phyloP scores from a whole-genome alignment of 2,888 invertebrate genomes.

The Ichneumoninae sp. region DNA sequence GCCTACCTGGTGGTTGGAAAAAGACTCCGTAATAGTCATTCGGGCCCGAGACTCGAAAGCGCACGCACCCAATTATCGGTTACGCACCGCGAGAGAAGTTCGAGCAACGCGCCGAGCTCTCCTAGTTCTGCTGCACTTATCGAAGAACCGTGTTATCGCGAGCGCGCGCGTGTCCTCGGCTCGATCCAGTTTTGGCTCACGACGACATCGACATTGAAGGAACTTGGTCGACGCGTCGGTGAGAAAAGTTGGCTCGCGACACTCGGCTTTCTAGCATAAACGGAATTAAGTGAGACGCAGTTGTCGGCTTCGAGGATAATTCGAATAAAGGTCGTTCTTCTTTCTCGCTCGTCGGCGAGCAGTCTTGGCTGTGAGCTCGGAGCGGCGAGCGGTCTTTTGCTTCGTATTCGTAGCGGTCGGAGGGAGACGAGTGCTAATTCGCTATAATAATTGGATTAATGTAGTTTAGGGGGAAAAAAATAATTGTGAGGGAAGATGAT shows the following conservation, averaged over 20 bases:
- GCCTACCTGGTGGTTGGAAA: conserved; percentile 57
- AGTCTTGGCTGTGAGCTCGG: neutral
- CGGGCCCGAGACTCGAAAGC: conserved; percentile 54
- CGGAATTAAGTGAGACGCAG: conserved; percentile 17
- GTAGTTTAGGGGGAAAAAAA: neutral
- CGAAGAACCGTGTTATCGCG: neutral
- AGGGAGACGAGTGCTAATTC: no score
- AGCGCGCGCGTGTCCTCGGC: neutral
- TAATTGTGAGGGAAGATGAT: neutral
- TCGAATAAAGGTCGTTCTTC: neutral
- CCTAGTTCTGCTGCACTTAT: neutral
- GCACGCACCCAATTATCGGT: conserved; percentile 39
- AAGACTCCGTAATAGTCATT: conserved; percentile 48
- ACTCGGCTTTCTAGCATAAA: conserved; percentile 1
- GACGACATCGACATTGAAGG: conserved; percentile 8
- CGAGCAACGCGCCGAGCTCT: neutral
- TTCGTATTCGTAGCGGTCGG: neutral
- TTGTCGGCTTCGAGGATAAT: neutral
- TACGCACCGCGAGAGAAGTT: neutral
- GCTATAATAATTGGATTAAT: neutral
- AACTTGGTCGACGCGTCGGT: neutral
- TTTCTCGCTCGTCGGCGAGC: neutral
- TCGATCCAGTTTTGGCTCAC: conserved; percentile 4
- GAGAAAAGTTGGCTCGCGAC: conserved; percentile 15
- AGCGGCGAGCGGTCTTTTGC: neutral